Percentiles rank a stretch among this genome's conserved stretches.
phyloP scores from a whole-genome alignment of 2,888 invertebrate genomes.

The Hypolimnas misippus region DNA sequence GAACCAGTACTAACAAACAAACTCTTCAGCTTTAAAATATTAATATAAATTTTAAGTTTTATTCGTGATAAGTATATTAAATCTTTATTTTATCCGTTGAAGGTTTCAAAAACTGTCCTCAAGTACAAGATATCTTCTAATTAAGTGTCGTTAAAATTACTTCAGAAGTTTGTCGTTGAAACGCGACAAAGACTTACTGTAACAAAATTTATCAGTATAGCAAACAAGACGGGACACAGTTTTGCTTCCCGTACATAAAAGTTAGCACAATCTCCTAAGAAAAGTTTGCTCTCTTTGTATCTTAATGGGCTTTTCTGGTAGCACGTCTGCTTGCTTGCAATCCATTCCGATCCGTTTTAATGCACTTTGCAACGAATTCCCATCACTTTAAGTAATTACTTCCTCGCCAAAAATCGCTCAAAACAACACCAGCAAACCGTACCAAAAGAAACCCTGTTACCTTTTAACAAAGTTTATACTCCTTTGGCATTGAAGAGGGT shows the following conservation, averaged over 20 bases:
- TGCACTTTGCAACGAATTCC: slow-evolving; percentile 19
- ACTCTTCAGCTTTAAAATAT: too few relatives aligned
- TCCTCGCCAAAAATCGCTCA: slow-evolving; percentile 19
- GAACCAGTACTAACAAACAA: too few relatives aligned
- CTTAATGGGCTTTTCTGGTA: slow-evolving; percentile 5
- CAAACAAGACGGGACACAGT: not conserved
- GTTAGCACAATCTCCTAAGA: not conserved
- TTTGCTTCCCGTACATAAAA: not conserved
- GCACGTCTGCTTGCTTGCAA: slow-evolving; percentile 1
- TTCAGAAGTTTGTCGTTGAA: too few relatives aligned
- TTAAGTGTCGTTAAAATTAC: too few relatives aligned
- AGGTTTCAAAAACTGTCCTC: too few relatives aligned
- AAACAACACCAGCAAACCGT: not conserved
- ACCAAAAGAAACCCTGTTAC: not conserved
- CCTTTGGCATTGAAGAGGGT: not conserved
- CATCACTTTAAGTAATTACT: slow-evolving; percentile 29
- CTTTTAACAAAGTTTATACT: not conserved
- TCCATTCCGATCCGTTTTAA: slow-evolving; percentile 16
- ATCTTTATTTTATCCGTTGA: too few relatives aligned
- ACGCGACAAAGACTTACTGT: too few relatives aligned
- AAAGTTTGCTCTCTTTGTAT: not conserved
- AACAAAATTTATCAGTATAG: not conserved
- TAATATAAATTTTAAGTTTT: too few relatives aligned
- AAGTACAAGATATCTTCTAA: too few relatives aligned
- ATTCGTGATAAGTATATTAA: too few relatives aligned